Evolutionary conservation across 1,140 invertebrate genomes (phyloP).

Genomic region (Wiebesia pumilae): DNA sequence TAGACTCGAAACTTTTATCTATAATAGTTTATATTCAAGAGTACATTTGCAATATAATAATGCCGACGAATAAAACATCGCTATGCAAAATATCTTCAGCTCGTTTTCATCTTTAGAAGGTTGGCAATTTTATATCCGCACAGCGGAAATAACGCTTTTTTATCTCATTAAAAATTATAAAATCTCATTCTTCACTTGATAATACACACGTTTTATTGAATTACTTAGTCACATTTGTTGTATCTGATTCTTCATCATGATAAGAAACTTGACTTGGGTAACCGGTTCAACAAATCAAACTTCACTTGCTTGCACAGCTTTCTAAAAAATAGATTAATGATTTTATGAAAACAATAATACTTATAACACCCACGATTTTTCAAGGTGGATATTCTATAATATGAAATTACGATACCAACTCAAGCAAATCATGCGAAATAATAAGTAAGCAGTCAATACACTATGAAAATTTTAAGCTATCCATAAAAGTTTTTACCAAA

Average conservation of each 20-base stretch:
- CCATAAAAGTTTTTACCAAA: too few species aligned
- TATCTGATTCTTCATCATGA: not conserved
- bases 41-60: too few species aligned
- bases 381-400: not conserved
- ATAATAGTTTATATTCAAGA: too few species aligned
- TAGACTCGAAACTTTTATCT: too few species aligned
- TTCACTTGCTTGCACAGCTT: not conserved
- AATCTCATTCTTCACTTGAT: not conserved
- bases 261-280: not conserved
- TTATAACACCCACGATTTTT: not conserved
- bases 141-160: not conserved
- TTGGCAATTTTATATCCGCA: not conserved
- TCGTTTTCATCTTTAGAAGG: not conserved
- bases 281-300: not conserved
- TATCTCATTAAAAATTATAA: not conserved
- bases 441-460: too few species aligned
- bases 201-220: not conserved
- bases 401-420: not conserved
- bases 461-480: too few species aligned
- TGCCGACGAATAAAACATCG: too few species aligned
- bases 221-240: not conserved
- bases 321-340: not conserved
- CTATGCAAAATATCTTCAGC: not conserved
- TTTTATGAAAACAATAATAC: not conserved
- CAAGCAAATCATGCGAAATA: too few species aligned